Base-by-base conservation (phyloP, 2,888 invertebrate genomes). In the Aphidoletes aphidimyza region DNA sequence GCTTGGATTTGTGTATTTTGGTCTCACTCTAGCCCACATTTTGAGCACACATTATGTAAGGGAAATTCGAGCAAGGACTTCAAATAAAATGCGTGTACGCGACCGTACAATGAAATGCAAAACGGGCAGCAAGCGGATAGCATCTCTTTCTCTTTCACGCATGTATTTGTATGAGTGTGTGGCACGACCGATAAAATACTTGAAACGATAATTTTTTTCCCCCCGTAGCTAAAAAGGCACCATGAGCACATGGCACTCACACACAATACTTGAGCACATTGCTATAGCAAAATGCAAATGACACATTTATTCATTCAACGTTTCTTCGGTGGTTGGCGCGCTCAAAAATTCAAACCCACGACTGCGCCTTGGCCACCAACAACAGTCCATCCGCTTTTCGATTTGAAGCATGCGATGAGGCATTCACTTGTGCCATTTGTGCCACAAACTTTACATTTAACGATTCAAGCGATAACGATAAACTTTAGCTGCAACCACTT, bases 231-330 rank as follows among this genome's bases (percentile, higher is more conserved):
- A 14, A 54, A 22, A 22, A 54, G n/a, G 34, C 30, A 54, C n/a
- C 39, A 54, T 22, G 22, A 39, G 54, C 54, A 69, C 30, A 69
- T 54, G 22, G 30, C 14, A 69, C 22, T 69, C 69, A 14, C 1
- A 26, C 54, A 54, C 54, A 26, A 2, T 30, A 54, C 11, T 47
- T 19, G 17, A 54, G 22, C 54, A 54, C 54, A 54, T 47, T 14
- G 9, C 54, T 54, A 69, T 69, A 54, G 9, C 3, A 14, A 26
- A 2, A 69, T 14, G 17, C 17, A 17, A 17, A 47, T 47, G 42
- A 42, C 14, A 42, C 42, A 42, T 30, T 22, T 69, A 69, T 69
- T 69, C 69, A 69, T 69, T 69, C 69, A 69, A 69, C 11, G 54
- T 54, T 54, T 54, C 30, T 69, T 11, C 22, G n/a, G 11, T 39